Conservation (phyloP, 2,797 vertebrate genomes). For the Sebastiscus albofasciatus region DNA sequence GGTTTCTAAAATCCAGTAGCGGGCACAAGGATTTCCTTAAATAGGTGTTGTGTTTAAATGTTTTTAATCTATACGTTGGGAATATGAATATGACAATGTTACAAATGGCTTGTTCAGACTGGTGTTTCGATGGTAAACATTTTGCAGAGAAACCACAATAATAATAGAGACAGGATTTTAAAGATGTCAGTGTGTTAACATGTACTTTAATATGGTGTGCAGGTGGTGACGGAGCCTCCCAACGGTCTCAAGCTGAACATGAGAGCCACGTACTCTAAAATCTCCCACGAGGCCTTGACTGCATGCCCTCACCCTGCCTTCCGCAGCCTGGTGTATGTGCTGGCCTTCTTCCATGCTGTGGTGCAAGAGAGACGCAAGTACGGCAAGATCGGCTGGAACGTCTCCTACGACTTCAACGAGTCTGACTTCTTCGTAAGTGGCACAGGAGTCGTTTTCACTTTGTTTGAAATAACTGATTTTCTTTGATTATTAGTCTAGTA, state of each 20-base stretch:
- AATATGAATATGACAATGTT: background rate
- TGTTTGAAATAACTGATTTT: background rate
- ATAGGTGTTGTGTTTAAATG: background rate
- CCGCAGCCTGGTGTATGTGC: slow-evolving; percentile 89
- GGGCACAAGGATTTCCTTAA: background rate
- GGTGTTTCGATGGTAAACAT: background rate
- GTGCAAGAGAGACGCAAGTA: slow-evolving; percentile 97
- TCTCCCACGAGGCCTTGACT: slow-evolving; percentile 83
- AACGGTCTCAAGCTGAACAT: slow-evolving; percentile 96
- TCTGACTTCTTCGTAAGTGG: slow-evolving; percentile 92
- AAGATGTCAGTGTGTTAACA: background rate
- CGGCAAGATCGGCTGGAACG: slow-evolving; percentile 97
- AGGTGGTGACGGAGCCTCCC: slow-evolving; percentile 97
- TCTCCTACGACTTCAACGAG: slow-evolving; percentile 95
- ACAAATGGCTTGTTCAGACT: background rate
- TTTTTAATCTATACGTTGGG: background rate
- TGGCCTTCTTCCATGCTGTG: slow-evolving; percentile 97
- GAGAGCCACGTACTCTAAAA: slow-evolving; percentile 94
- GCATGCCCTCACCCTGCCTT: slow-evolving; percentile 89
- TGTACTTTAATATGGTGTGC: slow-evolving; percentile 12
- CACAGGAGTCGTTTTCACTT: background rate
- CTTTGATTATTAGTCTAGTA: background rate
- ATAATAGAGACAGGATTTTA: background rate
- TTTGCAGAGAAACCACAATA: background rate
- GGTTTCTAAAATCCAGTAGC: background rate